phyloP scores from a whole-genome alignment of 2,113 vertebrate species.

The Oreochromis tanganicae region DNA sequence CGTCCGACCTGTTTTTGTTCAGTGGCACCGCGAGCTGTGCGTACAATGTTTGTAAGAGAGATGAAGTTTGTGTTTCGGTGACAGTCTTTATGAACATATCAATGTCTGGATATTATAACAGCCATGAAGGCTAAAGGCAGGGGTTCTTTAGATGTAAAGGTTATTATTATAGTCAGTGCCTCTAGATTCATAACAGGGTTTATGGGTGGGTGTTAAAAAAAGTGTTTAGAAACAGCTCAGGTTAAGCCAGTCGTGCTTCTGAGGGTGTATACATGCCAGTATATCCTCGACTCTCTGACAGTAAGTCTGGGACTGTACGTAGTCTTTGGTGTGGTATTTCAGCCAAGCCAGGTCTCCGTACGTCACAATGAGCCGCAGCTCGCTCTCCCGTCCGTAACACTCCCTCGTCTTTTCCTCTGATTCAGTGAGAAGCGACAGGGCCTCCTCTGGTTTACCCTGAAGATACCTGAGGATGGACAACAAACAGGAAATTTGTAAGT shows the following conservation, averaged over 20 bases:
- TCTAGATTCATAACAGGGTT: fast-evolving
- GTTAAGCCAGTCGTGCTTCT: not conserved
- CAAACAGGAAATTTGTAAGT: not conserved
- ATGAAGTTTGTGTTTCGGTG: not conserved
- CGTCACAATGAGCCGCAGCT: not conserved
- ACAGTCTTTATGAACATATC: not conserved
- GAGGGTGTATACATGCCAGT: not conserved
- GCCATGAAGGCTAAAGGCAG: not conserved
- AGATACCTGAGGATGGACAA: not conserved
- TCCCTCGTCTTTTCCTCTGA: not conserved
- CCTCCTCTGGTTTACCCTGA: not conserved
- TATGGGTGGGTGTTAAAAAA: not conserved
- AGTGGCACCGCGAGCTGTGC: not conserved
- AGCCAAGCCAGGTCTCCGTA: slow-evolving; percentile 13
- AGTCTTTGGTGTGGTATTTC: not conserved
- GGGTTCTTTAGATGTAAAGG: not conserved
- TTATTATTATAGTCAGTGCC: not conserved
- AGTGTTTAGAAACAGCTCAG: not conserved
- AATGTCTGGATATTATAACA: fast-evolving
- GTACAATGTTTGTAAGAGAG: not conserved
- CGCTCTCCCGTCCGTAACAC: not conserved
- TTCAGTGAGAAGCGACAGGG: not conserved
- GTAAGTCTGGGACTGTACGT: not conserved
- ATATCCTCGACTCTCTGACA: not conserved
- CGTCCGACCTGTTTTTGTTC: not conserved